Evolutionary conservation across 2,797 vertebrate genomes (phyloP).

Genomic region (Pseudomugil tenellus): DNA sequence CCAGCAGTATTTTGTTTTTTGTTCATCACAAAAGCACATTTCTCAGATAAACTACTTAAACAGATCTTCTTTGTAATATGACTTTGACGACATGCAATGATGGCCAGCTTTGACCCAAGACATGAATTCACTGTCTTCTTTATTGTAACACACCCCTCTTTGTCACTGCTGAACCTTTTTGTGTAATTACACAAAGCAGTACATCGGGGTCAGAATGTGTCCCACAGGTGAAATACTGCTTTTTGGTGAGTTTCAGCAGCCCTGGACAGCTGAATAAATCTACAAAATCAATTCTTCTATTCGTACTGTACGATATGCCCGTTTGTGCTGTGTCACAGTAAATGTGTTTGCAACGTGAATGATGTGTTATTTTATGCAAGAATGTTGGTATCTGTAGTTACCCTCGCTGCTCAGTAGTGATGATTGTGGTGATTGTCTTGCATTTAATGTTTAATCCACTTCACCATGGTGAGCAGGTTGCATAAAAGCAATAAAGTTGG

Average conservation of each 20-base stretch:
- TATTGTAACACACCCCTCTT: conserved; percentile 20
- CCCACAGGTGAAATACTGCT: conserved; percentile 25
- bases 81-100: conserved; percentile 28
- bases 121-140: conserved; percentile 29
- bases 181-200: conserved; percentile 31
- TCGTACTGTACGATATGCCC: conserved; percentile 3
- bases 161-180: conserved; percentile 23
- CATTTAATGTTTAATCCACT: not conserved
- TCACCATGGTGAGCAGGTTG: not conserved
- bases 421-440: not conserved
- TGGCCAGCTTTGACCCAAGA: conserved; percentile 51
- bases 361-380: not conserved
- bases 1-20: conserved; percentile 18
- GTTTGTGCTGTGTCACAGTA: conserved; percentile 9
- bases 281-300: conserved; percentile 1
- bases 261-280: not conserved
- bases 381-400: not conserved
- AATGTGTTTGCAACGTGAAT: conserved; percentile 2
- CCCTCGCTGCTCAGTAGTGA: not conserved
- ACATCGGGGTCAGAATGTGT: conserved; percentile 8
- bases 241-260: conserved; percentile 2
- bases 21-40: conserved; percentile 46
- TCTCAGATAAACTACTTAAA: not conserved
- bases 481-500: not conserved
- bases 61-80: conserved; percentile 28